Base-by-base conservation (phyloP, 2,113 vertebrate genomes). In the Ptilonorhynchus violaceus region DNA sequence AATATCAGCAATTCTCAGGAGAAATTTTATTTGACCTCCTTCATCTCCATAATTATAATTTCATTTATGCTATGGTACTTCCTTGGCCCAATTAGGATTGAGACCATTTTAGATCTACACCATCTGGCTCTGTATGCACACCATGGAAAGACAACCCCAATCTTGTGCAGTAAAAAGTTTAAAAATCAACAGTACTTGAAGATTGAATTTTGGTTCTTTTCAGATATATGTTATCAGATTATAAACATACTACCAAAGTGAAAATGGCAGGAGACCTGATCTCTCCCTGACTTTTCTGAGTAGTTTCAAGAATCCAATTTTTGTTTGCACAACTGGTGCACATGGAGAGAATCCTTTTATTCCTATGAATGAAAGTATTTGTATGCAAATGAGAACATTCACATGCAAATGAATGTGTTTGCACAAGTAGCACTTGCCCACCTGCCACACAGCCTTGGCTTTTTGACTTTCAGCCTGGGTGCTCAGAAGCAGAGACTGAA, bases 331-430 rank as follows among this genome's bases (percentile, higher is more conserved):
- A 93, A 96, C 91, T 76, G 74, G 70, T 50, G 56, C 70, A 39
- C 75, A 59, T 42, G 28, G 55, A 90, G 46, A 92, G 39, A 77
- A 92, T 76, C 27, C 30, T 90, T 95, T 94, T 92, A 80, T 81
- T 93, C 50, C 67, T 81, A 12, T 77, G 68, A 96, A 96, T 90
- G 46, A 66, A 94, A 67, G 63, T 72, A 96, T 92, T 88, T 96
- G 90, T 96, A 89, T 93, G 94, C 85, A 93, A 92, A 96, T 80
- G 11, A 16, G 16, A 27, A 63, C 47, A 95, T 94, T 96, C 88
- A 93, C 77, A 93, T 97, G 88, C 82, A 96, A 95, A 96, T 90
- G 3, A 15, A 13, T 88, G 17, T 63, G 92, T 96, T 94, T 95
- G 82, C 89, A 93, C 90, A 83, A 95, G 50, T 96, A 90, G 59